Percentiles rank a stretch among this genome's conserved stretches.
Conservation (phyloP, 1,140 invertebrate species). For the Sitodiplosis mosellana region DNA sequence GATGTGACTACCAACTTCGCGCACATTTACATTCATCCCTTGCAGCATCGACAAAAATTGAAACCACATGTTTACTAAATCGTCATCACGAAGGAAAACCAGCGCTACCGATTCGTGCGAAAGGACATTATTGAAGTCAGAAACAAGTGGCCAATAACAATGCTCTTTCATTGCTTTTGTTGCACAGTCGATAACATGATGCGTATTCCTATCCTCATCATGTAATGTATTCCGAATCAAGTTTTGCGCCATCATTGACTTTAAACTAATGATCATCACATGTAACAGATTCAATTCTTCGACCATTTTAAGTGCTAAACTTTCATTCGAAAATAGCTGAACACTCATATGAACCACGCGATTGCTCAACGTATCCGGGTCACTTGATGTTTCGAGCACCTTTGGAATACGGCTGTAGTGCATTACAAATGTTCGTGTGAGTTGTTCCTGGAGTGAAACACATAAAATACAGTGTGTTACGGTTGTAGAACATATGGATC, state of each 20-base stretch:
- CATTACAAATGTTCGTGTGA: conserved; percentile 84
- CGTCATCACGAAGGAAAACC: conserved; percentile 72
- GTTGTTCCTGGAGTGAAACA: conserved; percentile 47
- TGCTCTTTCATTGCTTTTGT: conserved; percentile 89
- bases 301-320: conserved; percentile 74
- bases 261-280: conserved; percentile 85
- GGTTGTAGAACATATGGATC: too few relatives aligned
- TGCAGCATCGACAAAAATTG: conserved; percentile 85
- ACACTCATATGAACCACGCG: conserved; percentile 93
- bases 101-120: conserved; percentile 79
- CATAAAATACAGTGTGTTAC: too few relatives aligned
- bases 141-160: conserved; percentile 94
- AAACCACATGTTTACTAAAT: conserved; percentile 85
- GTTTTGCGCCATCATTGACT: conserved; percentile 85
- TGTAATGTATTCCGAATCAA: conserved; percentile 72
- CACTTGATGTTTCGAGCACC: conserved; percentile 66
- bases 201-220: conserved; percentile 61
- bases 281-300: conserved; percentile 76
- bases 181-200: conserved; percentile 85
- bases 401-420: conserved; percentile 89
- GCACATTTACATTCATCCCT: conserved; percentile 93
- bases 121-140: conserved; percentile 93
- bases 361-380: conserved; percentile 83
- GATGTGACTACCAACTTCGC: conserved; percentile 77
- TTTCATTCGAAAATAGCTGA: conserved; percentile 86